Evolutionary conservation across 2,797 vertebrate species (phyloP), one percentile per base, ranked within the genome.

Genomic region (Hozukius guyotensis): DNA sequence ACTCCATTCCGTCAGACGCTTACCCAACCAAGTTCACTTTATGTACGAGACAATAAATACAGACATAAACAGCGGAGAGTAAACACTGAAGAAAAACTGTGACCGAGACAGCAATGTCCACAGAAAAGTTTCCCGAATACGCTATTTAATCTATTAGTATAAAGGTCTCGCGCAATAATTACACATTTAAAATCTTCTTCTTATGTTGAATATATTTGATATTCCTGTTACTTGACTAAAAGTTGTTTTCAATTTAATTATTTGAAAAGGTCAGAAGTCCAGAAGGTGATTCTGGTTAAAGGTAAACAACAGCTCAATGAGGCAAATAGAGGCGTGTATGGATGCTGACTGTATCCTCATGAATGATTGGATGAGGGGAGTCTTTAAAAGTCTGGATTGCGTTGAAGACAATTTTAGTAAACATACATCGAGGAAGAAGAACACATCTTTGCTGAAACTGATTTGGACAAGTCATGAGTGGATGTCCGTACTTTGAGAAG

Each of bases 401-500:
- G 11, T 46, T 67, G n/a, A 62, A 36, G 9, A 64, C 64, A 31
- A 9, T 78, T 82, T 87, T 88, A 89, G 81, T 87, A 85, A 82
- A 88, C 57, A 71, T 61, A 67, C 66, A 6, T 20, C 0, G 0
- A 71, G 3, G 60, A 75, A 86, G 59, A 81, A 67, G 75, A 87
- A 38, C 0, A 75, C 56, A 22, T 56, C 77, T 56, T 25, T 64
- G 52, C 74, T n/a, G 78, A 49, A 4, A 49, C 71, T 14, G 2
- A 85, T 85, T 65, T 69, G 63, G 71, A 79, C 14, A 68, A 93
- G 84, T 75, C 92, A 96, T 96, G 96, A 96, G 94, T 76, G 94
- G 93, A 94, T 96, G 96, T 90, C 96, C 96, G 1, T 96, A 93
- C 88, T 94, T 96, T 90, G 94, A 94, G 78, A 95, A 93, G 88